These are phyloP conservation scores for Tuberolachnus salignus DNA, from an alignment of 2,888 invertebrate species.

Conservation along the genomic window DNA sequence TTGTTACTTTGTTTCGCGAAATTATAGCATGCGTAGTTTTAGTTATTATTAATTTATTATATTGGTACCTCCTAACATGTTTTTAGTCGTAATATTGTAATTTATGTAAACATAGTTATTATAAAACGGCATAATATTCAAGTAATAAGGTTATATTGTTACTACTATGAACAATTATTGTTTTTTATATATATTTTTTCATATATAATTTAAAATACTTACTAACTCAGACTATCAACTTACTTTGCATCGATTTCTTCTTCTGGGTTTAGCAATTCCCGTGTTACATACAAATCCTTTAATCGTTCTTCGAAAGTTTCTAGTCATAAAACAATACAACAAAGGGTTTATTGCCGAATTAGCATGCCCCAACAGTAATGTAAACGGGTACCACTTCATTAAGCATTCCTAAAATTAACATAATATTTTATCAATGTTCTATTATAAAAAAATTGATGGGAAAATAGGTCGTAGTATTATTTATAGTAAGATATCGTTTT, in stretches of 20 bases:
- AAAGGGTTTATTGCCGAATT: constrained; percentile 80
- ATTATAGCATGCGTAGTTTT: too few species aligned
- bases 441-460: background rate
- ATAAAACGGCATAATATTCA: too few species aligned
- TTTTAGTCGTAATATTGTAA: too few species aligned
- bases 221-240: constrained; percentile 51
- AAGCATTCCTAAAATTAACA: constrained; percentile 27
- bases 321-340: constrained; percentile 77
- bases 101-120: too few species aligned
- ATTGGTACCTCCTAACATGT: too few species aligned
- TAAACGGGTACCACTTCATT: constrained; percentile 62
- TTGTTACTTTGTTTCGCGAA: too few species aligned
- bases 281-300: constrained; percentile 66
- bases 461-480: too few species aligned
- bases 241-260: constrained; percentile 61
- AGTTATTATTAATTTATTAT: too few species aligned
- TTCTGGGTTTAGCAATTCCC: constrained; percentile 57
- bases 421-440: background rate
- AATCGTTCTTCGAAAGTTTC: constrained; percentile 75
- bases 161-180: too few species aligned
- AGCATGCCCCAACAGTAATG: constrained; percentile 74
- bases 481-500: too few species aligned
- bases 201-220: background rate
- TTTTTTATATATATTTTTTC: too few species aligned
- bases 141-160: too few species aligned